phyloP scores from a whole-genome alignment of 2,797 vertebrate genomes.

The Scleropages formosus region DNA sequence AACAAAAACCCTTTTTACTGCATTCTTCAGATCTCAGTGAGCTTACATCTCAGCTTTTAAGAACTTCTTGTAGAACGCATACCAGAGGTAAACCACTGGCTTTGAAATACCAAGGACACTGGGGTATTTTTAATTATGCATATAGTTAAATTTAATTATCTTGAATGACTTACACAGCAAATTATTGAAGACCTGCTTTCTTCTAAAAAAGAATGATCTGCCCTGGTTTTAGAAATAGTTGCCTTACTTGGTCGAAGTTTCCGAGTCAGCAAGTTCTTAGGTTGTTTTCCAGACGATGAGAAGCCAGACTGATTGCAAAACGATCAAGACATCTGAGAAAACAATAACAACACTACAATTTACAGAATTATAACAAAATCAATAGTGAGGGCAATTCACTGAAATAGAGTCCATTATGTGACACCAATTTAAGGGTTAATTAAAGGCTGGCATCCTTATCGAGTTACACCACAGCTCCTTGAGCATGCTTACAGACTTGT shows the following conservation, averaged over 20 bases:
- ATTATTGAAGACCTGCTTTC: neutral
- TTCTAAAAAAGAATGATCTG: neutral
- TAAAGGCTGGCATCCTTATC: neutral
- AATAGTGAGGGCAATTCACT: neutral
- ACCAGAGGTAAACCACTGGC: slow-evolving; percentile 2
- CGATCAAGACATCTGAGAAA: neutral
- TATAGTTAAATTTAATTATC: neutral
- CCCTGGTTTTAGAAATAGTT: neutral
- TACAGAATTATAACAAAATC: neutral
- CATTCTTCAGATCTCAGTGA: slow-evolving; percentile 13
- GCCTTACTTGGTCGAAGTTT: neutral
- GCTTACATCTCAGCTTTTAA: slow-evolving; percentile 1
- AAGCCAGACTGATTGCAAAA: neutral
- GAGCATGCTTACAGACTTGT: neutral
- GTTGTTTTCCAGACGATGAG: neutral
- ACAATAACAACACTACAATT: neutral
- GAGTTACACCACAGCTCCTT: neutral
- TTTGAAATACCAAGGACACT: neutral
- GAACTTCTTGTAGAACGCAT: slow-evolving; percentile 8
- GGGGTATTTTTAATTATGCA: slow-evolving; percentile 11
- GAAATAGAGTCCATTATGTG: neutral
- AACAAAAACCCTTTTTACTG: slow-evolving; percentile 19
- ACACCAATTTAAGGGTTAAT: slow-evolving; percentile 5
- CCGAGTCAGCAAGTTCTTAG: neutral
- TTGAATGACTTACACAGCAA: slow-evolving; percentile 13